Evolutionary conservation across 2,797 vertebrate species (phyloP).

Genomic region (Paratrypauchen microcephalus): DNA sequence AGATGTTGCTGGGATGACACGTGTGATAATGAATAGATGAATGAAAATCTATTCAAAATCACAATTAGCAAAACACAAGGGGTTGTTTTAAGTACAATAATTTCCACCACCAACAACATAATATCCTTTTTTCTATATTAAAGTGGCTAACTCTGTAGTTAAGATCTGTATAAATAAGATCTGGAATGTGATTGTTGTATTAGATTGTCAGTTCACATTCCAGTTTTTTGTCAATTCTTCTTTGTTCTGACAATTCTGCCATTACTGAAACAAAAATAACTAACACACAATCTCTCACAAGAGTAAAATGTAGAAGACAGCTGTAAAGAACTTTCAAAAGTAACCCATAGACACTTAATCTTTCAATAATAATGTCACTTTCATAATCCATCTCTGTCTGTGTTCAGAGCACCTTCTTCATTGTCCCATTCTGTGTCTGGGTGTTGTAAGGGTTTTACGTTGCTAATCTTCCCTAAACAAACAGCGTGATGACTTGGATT

Average conservation of each 20-base stretch:
- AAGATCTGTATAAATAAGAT: too few species aligned
- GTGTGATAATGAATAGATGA: too few species aligned
- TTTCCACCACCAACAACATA: too few species aligned
- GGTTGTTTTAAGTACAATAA: too few species aligned
- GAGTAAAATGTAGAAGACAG: not conserved
- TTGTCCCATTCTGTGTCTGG: conserved; percentile 67
- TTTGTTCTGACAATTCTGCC: too few species aligned
- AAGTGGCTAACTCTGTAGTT: not conserved
- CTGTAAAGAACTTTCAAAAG: not conserved
- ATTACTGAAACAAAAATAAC: too few species aligned
- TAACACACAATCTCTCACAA: not conserved
- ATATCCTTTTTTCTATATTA: too few species aligned
- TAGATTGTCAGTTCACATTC: too few species aligned
- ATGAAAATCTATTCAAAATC: too few species aligned
- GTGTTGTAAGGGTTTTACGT: conserved; percentile 82
- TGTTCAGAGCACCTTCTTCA: conserved; percentile 52
- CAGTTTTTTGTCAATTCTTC: too few species aligned
- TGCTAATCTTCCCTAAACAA: conserved; percentile 85
- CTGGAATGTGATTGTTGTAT: too few species aligned
- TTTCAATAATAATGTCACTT: not conserved
- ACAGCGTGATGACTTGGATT: conserved; percentile 70
- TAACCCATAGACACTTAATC: not conserved
- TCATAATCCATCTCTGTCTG: conserved; percentile 46
- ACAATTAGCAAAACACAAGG: too few species aligned
- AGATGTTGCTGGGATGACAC: not conserved